Evolutionary conservation across 1,140 invertebrate species (phyloP), one percentile per base, ranked within the genome.

Genomic region (Caenorhabditis latens): DNA sequence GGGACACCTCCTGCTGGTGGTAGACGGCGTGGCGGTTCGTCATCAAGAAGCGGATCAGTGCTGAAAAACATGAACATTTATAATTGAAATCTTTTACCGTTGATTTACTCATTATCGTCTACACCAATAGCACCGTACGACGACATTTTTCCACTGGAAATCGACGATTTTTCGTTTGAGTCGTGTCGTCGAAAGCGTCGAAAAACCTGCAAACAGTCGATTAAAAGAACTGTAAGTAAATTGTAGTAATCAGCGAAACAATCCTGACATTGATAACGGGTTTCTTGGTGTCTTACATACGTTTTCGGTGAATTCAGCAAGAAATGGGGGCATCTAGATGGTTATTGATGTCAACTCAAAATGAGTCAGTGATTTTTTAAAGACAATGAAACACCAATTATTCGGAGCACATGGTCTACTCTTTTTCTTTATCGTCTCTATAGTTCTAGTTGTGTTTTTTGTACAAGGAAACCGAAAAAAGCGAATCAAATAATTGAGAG

Each of bases 41-140:
- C 86, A 24, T 61, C 50, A 16, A 86, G n/a, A 40, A 86, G 61
- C 0, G 86, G 86, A 16, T 86, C 86, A n/a, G 86, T 86, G 63
- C 86, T 86, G 75, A 46, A 86, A 79, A 32, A 9, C 32, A 40
- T 9, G 6, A 7, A 55, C 55, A 24, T 13, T 83, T 7, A 83
- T 58, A 55, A 83, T 19, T 4, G 11, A 43, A 16, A n/a, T 55
- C 21, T 48, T 0, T 32, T 21, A 40, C 13, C 8, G 11, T 32
- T 14, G 63, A 83, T 84, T 85, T 63, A 88, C 87, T 88, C 87
- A 63, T 88, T 63, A 16, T 88, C 43, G 43, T 88, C 82, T 50
- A 84, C 67, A 13, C 87, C 87, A 40, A 88, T 88, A 7, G 87
- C 84, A 48, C 87, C 87, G 42, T 88, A 88, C n/a, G 87, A 88